These are phyloP conservation scores for Coelopa frigida DNA, from an alignment of 1,140 invertebrate genomes.

Conservation along the genomic window DNA sequence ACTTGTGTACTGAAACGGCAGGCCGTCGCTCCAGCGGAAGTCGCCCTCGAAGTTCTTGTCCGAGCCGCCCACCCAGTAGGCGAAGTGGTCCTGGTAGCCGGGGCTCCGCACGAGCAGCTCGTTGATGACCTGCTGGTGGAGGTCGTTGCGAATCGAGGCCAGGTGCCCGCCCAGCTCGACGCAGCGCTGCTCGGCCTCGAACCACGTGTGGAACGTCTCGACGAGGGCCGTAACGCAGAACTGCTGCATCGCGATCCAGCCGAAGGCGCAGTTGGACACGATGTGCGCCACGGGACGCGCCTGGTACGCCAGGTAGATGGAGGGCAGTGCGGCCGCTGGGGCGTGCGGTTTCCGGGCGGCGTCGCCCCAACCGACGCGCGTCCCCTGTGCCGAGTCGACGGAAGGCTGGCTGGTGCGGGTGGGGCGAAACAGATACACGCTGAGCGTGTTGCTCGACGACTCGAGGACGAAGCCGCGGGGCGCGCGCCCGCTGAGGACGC, in stretches of 20 bases:
- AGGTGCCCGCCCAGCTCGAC: slow-evolving; percentile 56
- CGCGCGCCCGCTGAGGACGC: slow-evolving; percentile 10
- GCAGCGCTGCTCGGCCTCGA: slow-evolving; percentile 58
- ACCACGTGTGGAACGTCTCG: slow-evolving; percentile 51
- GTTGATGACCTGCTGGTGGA: slow-evolving; percentile 54
- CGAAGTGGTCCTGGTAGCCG: slow-evolving; percentile 53
- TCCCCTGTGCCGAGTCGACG: background rate
- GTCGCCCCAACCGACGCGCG: background rate
- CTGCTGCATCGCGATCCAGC: slow-evolving; percentile 53
- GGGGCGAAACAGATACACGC: slow-evolving; percentile 13
- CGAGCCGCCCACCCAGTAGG: slow-evolving; percentile 72
- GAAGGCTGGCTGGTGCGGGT: background rate
- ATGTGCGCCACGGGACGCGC: slow-evolving; percentile 50
- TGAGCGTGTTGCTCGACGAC: slow-evolving; percentile 16
- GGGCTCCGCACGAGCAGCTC: slow-evolving; percentile 56
- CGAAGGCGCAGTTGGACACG: slow-evolving; percentile 54
- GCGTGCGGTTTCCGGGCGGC: background rate
- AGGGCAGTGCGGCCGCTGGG: slow-evolving; percentile 7
- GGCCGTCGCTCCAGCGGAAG: slow-evolving; percentile 68
- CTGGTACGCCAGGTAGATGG: slow-evolving; percentile 35
- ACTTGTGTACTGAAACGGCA: slow-evolving; percentile 65
- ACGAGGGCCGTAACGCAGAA: slow-evolving; percentile 57
- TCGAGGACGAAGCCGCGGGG: slow-evolving; percentile 14
- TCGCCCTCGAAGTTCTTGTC: slow-evolving; percentile 65
- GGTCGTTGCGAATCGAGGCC: slow-evolving; percentile 53